Evolutionary conservation across 1,140 invertebrate species (phyloP), one percentile per base, ranked within the genome.

Genomic region (Psilanteris sp.): DNA sequence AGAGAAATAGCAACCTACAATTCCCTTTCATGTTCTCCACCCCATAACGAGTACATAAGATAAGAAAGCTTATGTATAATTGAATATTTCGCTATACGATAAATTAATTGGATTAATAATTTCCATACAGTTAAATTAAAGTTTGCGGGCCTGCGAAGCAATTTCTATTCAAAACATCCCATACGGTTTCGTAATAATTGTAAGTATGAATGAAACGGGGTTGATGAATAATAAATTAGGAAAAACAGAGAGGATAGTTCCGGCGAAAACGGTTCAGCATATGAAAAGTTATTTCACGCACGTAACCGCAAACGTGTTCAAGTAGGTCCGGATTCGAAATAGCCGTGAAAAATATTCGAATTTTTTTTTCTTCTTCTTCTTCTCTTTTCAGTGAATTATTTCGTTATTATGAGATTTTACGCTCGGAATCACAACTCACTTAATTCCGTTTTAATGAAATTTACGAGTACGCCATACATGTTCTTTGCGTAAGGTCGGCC

Each of bases 371-470:
- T 67, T 57, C 41, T n/a, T 1, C 27, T 46, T 44, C 24, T 32
- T 36, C 48, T 44, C 46, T 67, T 75, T 67, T 57, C 41, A 24
- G 4, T 41, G 72, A 70, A 70, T 76, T 75, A 76, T 70, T 76
- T 76, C 64, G 50, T 76, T 76, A 70, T 76, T 59, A 76, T 54
- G 73, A 70, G 59, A 76, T 76, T 76, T 70, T 32, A 44, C 39
- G 66, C 66, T 43, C 37, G 55, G 59, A 76, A 76, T 76, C 64
- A 76, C 73, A 70, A 61, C 64, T 76, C 73, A 59, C 73, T 70
- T 76, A 70, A 76, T 76, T 66, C 52, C 57, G 14, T 70, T 76
- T 76, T 76, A 76, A 76, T 76, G 59, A 76, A 66, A 76, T 70
- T 76, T 76, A 70, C 52, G 73, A 70, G 41, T 44, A 43, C 36